phyloP scores from a whole-genome alignment of 2,888 invertebrate genomes.

The Taphrorychus bicolor region DNA sequence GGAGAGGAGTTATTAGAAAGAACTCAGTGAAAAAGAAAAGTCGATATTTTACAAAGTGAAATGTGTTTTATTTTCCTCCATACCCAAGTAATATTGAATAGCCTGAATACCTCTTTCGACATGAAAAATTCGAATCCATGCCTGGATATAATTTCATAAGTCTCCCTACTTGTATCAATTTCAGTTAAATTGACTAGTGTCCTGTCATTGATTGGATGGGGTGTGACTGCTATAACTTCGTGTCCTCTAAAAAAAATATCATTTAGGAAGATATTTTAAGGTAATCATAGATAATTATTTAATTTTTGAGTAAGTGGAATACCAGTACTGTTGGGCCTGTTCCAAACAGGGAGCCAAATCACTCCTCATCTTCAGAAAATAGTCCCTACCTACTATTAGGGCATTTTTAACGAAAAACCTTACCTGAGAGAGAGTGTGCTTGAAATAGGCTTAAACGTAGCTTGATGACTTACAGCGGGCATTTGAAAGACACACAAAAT shows the following conservation, averaged over 20 bases:
- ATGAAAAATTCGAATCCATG: conserved; percentile 49
- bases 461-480: conserved; percentile 38
- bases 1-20: too few relatives aligned
- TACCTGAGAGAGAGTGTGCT: conserved; percentile 33
- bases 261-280: too few relatives aligned
- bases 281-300: conserved; percentile 37
- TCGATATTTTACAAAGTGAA: too few relatives aligned
- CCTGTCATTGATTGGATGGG: conserved; percentile 51
- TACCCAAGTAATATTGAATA: neutral
- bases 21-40: too few relatives aligned
- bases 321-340: neutral
- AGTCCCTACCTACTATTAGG: neutral
- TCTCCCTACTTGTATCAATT: conserved; percentile 48
- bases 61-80: too few relatives aligned
- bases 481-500: conserved; percentile 39
- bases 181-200: conserved; percentile 51
- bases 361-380: too few relatives aligned
- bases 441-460: conserved; percentile 36
- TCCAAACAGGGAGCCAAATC: neutral
- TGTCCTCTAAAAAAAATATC: conserved; percentile 53
- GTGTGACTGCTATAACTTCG: conserved; percentile 51
- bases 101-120: conserved; percentile 42
- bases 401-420: neutral
- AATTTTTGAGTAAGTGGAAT: too few relatives aligned
- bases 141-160: conserved; percentile 42